A percentile compares a stretch with the other conserved stretches of the same genome.
Conservation (phyloP, 37 sponge, comb jelly and placozoan genomes). For the Geodia barretti region DNA sequence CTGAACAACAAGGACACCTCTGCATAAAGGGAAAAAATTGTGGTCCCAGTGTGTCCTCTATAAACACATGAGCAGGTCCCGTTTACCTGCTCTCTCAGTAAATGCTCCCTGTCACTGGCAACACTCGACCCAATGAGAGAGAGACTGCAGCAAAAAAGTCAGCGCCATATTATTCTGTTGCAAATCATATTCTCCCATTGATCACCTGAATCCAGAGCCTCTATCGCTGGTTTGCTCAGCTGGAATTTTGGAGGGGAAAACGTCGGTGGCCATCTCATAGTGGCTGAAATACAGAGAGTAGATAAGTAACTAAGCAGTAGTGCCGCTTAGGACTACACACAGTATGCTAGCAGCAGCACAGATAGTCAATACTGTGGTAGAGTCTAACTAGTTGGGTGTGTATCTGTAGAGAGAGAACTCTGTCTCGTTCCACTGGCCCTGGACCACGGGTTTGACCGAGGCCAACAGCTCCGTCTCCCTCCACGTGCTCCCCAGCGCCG, state of each 20-base stretch:
- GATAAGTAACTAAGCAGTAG: too few relatives aligned
- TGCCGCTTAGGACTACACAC: background rate
- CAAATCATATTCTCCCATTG: background rate
- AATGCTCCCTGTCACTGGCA: constrained; percentile 32
- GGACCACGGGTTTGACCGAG: background rate
- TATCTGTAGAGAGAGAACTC: constrained; percentile 51
- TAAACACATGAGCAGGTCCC: too few relatives aligned
- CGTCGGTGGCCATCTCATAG: too few relatives aligned
- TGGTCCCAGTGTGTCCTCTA: too few relatives aligned
- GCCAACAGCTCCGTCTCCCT: background rate
- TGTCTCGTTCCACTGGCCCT: constrained; percentile 34
- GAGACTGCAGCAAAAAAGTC: constrained; percentile 11
- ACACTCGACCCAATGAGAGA: constrained; percentile 44
- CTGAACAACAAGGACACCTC: too few relatives aligned
- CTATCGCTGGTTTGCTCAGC: too few relatives aligned
- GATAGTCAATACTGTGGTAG: too few relatives aligned
- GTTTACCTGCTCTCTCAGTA: constrained; percentile 40
- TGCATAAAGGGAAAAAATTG: too few relatives aligned
- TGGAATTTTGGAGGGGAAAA: too few relatives aligned
- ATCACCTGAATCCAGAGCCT: constrained; percentile 50
- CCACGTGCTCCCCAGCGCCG: too few relatives aligned
- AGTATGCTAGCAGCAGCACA: too few relatives aligned
- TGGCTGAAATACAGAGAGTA: too few relatives aligned
- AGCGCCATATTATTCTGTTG: constrained; percentile 10
- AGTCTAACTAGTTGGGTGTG: constrained; percentile 44